These are phyloP conservation scores for Acanthosoma haemorrhoidale DNA, from an alignment of 2,888 invertebrate species.

Conservation along the genomic window DNA sequence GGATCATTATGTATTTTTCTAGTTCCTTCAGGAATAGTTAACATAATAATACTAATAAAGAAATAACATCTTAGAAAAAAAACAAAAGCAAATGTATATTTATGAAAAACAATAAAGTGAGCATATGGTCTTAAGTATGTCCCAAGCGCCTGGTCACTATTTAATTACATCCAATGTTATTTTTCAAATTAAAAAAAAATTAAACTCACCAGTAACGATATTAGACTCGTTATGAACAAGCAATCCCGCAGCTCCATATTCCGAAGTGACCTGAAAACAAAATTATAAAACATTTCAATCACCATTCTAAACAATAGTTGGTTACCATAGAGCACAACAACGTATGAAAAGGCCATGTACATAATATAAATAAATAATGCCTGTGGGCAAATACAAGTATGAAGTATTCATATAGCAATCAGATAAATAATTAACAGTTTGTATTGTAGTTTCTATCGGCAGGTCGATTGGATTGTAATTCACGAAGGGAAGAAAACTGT, in stretches of 20 bases:
- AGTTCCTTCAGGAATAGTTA: too few species aligned
- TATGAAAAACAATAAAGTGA: too few species aligned
- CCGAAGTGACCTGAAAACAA: constrained; percentile 9
- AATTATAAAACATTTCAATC: neutral
- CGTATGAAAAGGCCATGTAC: neutral
- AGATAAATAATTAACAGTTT: neutral
- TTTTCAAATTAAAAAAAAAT: too few species aligned
- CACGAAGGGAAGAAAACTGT: neutral
- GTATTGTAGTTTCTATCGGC: too few species aligned
- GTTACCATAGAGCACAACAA: neutral
- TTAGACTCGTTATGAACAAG: constrained; percentile 2
- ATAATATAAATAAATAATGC: neutral
- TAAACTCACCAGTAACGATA: constrained; percentile 11
- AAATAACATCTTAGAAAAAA: too few species aligned
- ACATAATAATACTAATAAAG: too few species aligned
- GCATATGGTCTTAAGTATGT: too few species aligned
- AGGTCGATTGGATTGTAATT: neutral
- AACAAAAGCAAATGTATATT: too few species aligned
- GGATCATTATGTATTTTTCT: too few species aligned
- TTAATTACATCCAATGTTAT: too few species aligned
- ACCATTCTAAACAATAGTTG: neutral
- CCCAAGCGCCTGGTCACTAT: too few species aligned
- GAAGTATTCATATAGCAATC: neutral
- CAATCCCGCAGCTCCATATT: constrained; percentile 23
- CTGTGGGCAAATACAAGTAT: neutral